These are phyloP conservation scores for Drosophila neotestacea DNA, from an alignment of 2,888 invertebrate species.

Conservation along the genomic window DNA sequence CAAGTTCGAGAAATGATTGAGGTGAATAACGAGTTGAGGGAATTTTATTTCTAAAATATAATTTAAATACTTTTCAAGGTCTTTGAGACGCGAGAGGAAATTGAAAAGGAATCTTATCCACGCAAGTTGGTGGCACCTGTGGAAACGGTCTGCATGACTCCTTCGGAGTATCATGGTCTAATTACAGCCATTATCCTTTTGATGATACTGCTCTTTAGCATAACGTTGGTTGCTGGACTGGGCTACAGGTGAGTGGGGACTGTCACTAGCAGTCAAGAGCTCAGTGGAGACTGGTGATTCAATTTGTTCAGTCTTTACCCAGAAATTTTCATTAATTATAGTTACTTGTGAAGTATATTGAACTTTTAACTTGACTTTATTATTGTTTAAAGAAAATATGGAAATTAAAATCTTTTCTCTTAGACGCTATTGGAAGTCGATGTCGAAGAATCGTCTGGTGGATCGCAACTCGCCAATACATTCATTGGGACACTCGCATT, in stretches of 20 bases:
- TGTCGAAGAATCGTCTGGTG: slow-evolving; percentile 89
- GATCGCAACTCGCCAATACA: slow-evolving; percentile 86
- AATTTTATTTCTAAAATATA: not conserved
- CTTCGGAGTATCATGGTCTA: slow-evolving; percentile 94
- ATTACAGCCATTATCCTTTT: slow-evolving; percentile 91
- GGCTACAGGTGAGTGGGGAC: slow-evolving; percentile 89
- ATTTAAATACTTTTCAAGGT: slow-evolving; percentile 87
- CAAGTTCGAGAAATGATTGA: slow-evolving; percentile 96
- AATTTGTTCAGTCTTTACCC: too few relatives aligned
- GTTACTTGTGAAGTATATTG: too few relatives aligned
- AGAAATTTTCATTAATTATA: too few relatives aligned
- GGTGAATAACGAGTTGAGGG: slow-evolving; percentile 85
- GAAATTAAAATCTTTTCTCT: not conserved
- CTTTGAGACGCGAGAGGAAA: slow-evolving; percentile 91
- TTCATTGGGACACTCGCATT: slow-evolving; percentile 84
- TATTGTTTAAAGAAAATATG: too few relatives aligned
- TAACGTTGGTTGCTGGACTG: slow-evolving; percentile 90
- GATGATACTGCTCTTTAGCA: slow-evolving; percentile 90
- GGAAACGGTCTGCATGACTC: slow-evolving; percentile 92
- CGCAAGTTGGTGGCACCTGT: slow-evolving; percentile 88
- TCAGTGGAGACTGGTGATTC: too few relatives aligned
- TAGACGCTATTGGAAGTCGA: slow-evolving; percentile 91
- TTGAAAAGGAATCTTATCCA: slow-evolving; percentile 88
- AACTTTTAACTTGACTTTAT: too few relatives aligned
- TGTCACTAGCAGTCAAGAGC: too few relatives aligned